Percentiles rank a stretch among this genome's conserved stretches.
phyloP scores from a whole-genome alignment of 1,140 invertebrate species.

The Drosophila gunungcola region DNA sequence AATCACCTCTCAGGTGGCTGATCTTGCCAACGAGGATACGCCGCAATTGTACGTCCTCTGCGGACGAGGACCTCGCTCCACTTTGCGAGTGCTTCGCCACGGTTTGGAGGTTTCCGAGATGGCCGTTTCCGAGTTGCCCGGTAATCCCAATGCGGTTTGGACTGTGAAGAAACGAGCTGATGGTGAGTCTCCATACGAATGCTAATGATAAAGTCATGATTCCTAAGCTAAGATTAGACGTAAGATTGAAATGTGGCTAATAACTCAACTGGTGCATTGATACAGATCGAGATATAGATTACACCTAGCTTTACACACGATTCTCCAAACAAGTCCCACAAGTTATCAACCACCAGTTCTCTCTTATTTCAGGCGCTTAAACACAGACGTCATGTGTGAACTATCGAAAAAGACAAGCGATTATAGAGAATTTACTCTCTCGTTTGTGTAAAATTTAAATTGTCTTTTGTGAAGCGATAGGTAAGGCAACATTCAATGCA shows the following conservation, averaged over 20 bases:
- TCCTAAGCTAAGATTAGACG: conserved; percentile 33
- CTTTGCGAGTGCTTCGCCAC: conserved; percentile 96
- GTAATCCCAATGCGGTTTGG: conserved; percentile 99
- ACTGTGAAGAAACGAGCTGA: conserved; percentile 98
- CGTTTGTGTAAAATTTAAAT: conserved; percentile 65
- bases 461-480: conserved; percentile 81
- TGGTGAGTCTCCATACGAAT: conserved; percentile 73
- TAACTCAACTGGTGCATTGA: conserved; percentile 81
- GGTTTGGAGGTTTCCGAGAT: conserved; percentile 99
- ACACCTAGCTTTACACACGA: conserved; percentile 60
- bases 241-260: conserved; percentile 52
- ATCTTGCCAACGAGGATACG: conserved; percentile 98
- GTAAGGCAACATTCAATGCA: conserved; percentile 81
- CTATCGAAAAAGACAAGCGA: conserved; percentile 68
- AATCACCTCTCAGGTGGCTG: conserved; percentile 90
- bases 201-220: not conserved
- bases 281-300: conserved; percentile 70
- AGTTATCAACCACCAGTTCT: conserved; percentile 89
- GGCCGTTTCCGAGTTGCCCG: conserved; percentile 99
- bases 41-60: conserved; percentile 98
- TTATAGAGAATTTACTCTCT: conserved; percentile 40
- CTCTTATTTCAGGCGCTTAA: conserved; percentile 87
- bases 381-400: conserved; percentile 74
- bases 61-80: conserved; percentile 97
- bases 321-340: conserved; percentile 67